A percentile compares a stretch with the other conserved stretches of the same genome.
Conservation (phyloP, 2,113 vertebrate species). For the Apistogramma diplotaenia region DNA sequence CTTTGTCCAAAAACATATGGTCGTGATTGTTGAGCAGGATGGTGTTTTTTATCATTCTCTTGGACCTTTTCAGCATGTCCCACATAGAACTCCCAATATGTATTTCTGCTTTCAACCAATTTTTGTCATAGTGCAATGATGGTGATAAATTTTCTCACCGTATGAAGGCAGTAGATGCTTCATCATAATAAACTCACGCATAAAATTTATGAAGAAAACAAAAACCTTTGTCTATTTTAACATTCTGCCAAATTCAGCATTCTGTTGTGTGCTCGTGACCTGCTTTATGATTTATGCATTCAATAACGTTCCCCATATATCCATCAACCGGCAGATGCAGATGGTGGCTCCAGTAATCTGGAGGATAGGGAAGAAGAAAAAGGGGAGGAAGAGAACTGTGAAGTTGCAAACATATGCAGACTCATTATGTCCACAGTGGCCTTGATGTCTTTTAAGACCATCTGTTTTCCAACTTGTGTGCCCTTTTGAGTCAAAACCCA, state of each 20-base stretch:
- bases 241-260: constrained; percentile 35
- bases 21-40: neutral
- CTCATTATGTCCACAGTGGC: constrained; percentile 59
- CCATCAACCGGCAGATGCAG: constrained; percentile 60
- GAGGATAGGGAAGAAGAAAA: constrained; percentile 25
- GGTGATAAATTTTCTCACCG: constrained; percentile 39
- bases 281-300: constrained; percentile 51
- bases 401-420: constrained; percentile 67
- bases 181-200: constrained; percentile 55
- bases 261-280: constrained; percentile 14
- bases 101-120: constrained; percentile 52
- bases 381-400: neutral
- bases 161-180: constrained; percentile 35
- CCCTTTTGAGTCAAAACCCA: constrained; percentile 52
- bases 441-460: constrained; percentile 69
- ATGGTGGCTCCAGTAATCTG: constrained; percentile 59
- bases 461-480: constrained; percentile 63
- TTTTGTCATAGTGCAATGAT: constrained; percentile 36
- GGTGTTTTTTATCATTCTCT: constrained; percentile 13
- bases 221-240: constrained; percentile 50
- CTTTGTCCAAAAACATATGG: neutral
- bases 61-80: constrained; percentile 20
- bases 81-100: constrained; percentile 14
- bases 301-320: constrained; percentile 33
- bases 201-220: constrained; percentile 42